A percentile compares a stretch with the other conserved stretches of the same genome.
Evolutionary conservation across 2,797 vertebrate genomes (phyloP).

Genomic region (Spheniscus humboldti): DNA sequence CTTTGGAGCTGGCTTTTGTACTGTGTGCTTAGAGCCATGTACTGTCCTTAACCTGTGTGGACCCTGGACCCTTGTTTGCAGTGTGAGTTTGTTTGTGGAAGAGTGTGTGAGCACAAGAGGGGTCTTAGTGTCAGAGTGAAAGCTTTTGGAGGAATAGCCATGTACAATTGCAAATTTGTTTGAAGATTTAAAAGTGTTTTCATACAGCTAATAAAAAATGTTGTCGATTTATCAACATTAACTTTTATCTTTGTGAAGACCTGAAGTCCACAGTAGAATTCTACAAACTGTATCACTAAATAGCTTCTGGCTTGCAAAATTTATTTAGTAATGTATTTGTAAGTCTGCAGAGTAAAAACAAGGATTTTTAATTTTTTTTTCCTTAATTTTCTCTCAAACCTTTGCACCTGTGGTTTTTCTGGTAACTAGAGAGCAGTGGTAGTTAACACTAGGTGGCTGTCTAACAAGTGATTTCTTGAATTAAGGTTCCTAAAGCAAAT

Average conservation of each 20-base stretch:
- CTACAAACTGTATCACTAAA: neutral
- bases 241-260: neutral
- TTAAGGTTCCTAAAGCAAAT: neutral
- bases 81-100: neutral
- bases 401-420: neutral
- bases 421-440: neutral
- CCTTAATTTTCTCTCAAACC: neutral
- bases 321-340: neutral
- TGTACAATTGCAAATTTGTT: neutral
- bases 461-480: neutral
- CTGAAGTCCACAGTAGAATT: neutral
- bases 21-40: neutral
- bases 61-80: slow-evolving; percentile 39
- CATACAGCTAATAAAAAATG: neutral
- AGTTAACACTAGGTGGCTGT: slow-evolving; percentile 47
- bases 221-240: neutral
- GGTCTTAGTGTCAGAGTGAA: neutral
- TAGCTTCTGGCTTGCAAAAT: neutral
- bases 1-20: neutral
- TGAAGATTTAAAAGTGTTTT: neutral
- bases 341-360: neutral
- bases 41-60: slow-evolving; percentile 33
- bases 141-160: neutral
- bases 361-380: neutral
- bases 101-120: neutral